Evolutionary conservation across 2,797 vertebrate species (phyloP), one percentile per base, ranked within the genome.

Genomic region (Eulemur albifrons): DNA sequence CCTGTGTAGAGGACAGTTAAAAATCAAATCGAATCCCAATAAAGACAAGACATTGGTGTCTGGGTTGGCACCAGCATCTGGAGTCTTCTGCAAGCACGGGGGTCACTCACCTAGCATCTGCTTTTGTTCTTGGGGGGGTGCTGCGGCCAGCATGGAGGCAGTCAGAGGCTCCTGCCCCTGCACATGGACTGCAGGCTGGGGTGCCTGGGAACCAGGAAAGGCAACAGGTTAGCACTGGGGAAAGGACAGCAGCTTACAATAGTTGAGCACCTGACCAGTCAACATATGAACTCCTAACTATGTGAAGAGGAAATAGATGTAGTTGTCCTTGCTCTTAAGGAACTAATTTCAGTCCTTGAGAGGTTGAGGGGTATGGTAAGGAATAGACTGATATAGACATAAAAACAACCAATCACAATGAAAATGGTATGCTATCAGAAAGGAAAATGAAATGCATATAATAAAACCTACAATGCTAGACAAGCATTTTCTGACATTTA

Each of bases 101-200:
- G 21, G 15, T 35, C 73, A 97, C 98, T 98, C 92, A 99, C 99
- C 99, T 87, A 99, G 98, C 99, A 99, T 99, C 98, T 99, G 99
- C 96, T 99, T 99, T 99, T 99, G 99, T 98, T 99, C 99, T 98
- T 99, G 99, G 25, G 99, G 99, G 25, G 99, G 99, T 0, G 99
- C 99, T 92, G 99, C 99, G 63, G 99, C 99, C 97, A 99, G 98
- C 99, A 99, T 99, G 96, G 99, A 99, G 97, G 99, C 99, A 0
- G 99, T 99, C 57, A 99, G 99, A 0, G 99, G 99, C 95, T 99
- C 99, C 98, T 99, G 99, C 94, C 99, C 99, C 98, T 99, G 99
- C 90, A 99, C 99, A 0, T 99, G 99, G 57, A 99, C 99, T 0
- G 99, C 99, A 83, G 99, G 99, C 98, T 99, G 99, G 70, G 99